phyloP scores from a whole-genome alignment of 2,113 vertebrate genomes.

The Gnathonemus longibarbis region DNA sequence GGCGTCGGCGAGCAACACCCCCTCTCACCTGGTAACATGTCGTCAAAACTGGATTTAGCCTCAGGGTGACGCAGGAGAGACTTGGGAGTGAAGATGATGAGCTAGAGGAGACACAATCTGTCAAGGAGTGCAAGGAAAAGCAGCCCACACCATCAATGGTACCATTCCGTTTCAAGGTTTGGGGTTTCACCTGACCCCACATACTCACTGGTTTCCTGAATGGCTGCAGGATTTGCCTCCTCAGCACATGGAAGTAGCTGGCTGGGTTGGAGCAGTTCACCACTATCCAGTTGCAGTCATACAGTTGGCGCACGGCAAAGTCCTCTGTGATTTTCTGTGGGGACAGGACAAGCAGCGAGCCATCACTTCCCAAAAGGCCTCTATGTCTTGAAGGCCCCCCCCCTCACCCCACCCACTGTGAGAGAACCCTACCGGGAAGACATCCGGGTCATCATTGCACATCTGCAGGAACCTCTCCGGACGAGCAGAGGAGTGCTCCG shows the following conservation, averaged over 20 bases:
- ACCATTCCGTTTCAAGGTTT: not conserved
- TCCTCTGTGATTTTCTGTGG: constrained; percentile 70
- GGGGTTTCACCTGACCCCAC: not conserved
- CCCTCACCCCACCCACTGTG: not conserved
- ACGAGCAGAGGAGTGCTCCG: constrained; percentile 91
- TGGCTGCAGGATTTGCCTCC: constrained; percentile 87
- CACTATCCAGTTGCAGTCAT: constrained; percentile 96
- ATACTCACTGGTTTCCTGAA: constrained; percentile 89
- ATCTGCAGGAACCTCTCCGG: constrained; percentile 95
- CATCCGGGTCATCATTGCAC: constrained; percentile 93
- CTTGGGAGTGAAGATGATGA: constrained; percentile 96
- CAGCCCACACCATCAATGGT: not conserved
- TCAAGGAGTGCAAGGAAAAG: not conserved
- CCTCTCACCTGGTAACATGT: constrained; percentile 80
- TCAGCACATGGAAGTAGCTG: constrained; percentile 88
- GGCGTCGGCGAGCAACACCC: not conserved
- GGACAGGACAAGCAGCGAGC: not conserved
- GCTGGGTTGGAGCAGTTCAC: constrained; percentile 88
- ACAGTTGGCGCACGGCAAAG: constrained; percentile 82
- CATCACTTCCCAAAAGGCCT: not conserved
- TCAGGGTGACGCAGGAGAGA: constrained; percentile 92
- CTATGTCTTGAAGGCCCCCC: not conserved
- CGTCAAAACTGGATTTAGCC: constrained; percentile 82
- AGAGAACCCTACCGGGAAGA: constrained; percentile 73
- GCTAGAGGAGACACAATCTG: constrained; percentile 49